phyloP scores from a whole-genome alignment of 2,113 vertebrate genomes.

The Castor canadensis region DNA sequence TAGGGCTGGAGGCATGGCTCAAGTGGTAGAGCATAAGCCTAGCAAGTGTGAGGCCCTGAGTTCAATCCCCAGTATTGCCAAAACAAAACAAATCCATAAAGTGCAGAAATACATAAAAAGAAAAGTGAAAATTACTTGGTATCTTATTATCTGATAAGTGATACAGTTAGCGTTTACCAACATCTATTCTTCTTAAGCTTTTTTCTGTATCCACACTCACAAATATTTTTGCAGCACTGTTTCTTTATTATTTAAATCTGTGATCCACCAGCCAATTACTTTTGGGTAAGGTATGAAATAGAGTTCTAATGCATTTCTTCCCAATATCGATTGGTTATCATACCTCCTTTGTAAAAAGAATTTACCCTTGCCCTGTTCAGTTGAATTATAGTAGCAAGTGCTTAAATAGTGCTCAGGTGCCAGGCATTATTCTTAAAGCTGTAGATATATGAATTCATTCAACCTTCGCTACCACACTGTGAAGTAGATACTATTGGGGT shows the following conservation, averaged over 20 bases:
- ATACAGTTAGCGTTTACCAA: neutral
- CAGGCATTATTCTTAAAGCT: neutral
- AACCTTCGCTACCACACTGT: neutral
- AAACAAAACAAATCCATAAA: no score
- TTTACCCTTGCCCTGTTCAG: neutral
- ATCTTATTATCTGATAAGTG: neutral
- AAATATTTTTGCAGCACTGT: neutral
- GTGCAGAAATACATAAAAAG: neutral
- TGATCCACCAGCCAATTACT: neutral
- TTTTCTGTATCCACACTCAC: neutral
- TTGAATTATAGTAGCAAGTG: neutral
- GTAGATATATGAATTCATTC: neutral
- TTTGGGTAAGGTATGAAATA: neutral
- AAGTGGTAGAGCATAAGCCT: no score
- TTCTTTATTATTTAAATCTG: conserved; percentile 11
- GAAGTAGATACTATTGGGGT: neutral
- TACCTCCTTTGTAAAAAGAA: conserved; percentile 3
- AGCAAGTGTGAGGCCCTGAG: no score
- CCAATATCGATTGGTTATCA: neutral
- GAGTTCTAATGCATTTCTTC: neutral
- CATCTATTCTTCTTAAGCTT: neutral
- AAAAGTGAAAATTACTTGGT: neutral
- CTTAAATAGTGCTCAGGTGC: neutral
- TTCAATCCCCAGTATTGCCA: no score
- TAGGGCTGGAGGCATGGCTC: no score